These are phyloP conservation scores for Agrochola lychnidis DNA, from an alignment of 2,888 invertebrate genomes.

Conservation along the genomic window DNA sequence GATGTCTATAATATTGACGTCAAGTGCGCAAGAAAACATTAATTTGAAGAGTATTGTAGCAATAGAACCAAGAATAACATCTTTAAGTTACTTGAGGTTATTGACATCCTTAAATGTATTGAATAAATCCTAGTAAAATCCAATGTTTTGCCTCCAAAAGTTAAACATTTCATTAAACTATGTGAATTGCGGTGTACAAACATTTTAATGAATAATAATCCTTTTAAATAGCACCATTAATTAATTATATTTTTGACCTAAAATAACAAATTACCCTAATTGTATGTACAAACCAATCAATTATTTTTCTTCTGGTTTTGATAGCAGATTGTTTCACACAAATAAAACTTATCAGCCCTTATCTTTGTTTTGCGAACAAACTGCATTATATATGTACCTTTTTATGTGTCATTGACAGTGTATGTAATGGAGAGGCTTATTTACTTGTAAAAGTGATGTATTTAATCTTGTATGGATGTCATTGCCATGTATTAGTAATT, in stretches of 20 bases:
- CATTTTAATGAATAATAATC: background rate
- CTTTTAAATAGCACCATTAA: background rate
- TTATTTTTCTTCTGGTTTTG: constrained; percentile 69
- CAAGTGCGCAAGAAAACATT: no score
- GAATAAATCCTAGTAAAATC: background rate
- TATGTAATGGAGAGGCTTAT: constrained; percentile 44
- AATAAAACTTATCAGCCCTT: constrained; percentile 73
- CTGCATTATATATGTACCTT: constrained; percentile 61
- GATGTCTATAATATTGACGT: no score
- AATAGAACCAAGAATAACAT: background rate
- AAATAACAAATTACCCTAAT: constrained; percentile 29
- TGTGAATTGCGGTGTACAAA: background rate
- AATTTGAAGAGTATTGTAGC: background rate
- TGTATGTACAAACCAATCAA: constrained; percentile 45
- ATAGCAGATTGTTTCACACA: constrained; percentile 69
- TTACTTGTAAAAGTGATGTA: constrained; percentile 33
- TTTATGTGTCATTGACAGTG: constrained; percentile 68
- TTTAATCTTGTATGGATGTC: constrained; percentile 21
- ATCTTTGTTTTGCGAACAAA: constrained; percentile 68
- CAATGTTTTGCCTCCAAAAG: background rate
- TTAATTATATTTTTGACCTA: constrained; percentile 14
- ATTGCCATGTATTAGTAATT: constrained; percentile 31
- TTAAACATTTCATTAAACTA: background rate
- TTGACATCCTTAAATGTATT: background rate
- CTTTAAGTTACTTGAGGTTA: no score